A percentile compares a stretch with the other conserved stretches of the same genome.
Conservation (phyloP, 2,888 invertebrate genomes). For the Vandiemenella viatica region DNA sequence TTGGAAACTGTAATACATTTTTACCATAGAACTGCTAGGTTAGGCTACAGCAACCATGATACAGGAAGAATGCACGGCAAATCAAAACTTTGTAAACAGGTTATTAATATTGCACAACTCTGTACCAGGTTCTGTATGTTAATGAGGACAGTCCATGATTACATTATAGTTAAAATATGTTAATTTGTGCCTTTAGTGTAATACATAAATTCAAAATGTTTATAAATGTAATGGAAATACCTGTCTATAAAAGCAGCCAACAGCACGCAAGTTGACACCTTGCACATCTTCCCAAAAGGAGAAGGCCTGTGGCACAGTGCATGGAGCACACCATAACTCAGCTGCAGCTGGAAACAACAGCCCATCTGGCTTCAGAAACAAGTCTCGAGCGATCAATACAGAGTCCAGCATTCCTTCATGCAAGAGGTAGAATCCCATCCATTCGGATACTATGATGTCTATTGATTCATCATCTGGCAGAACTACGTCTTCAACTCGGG, state of each 20-base stretch:
- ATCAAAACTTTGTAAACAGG: too few species aligned
- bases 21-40: too few species aligned
- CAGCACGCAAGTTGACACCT: constrained; percentile 60
- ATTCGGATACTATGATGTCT: constrained; percentile 86
- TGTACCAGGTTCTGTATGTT: too few species aligned
- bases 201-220: too few species aligned
- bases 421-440: constrained; percentile 94
- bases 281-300: constrained; percentile 64
- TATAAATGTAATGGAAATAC: too few species aligned
- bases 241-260: constrained; percentile 45
- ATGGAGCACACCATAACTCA: constrained; percentile 46
- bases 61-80: too few species aligned
- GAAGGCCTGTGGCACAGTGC: constrained; percentile 45
- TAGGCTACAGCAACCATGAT: too few species aligned
- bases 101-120: too few species aligned
- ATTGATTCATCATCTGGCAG: constrained; percentile 51
- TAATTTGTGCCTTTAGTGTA: too few species aligned
- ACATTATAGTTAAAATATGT: too few species aligned
- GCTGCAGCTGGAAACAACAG: constrained; percentile 61
- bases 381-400: constrained; percentile 65
- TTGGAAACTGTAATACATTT: too few species aligned
- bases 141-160: too few species aligned
- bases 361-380: constrained; percentile 57
- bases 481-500: constrained; percentile 58
- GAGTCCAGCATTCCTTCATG: constrained; percentile 94